Percentiles rank a stretch among this genome's conserved stretches.
Conservation (phyloP, 92 coral and sea anemone genomes). For the Siderastrea siderea region DNA sequence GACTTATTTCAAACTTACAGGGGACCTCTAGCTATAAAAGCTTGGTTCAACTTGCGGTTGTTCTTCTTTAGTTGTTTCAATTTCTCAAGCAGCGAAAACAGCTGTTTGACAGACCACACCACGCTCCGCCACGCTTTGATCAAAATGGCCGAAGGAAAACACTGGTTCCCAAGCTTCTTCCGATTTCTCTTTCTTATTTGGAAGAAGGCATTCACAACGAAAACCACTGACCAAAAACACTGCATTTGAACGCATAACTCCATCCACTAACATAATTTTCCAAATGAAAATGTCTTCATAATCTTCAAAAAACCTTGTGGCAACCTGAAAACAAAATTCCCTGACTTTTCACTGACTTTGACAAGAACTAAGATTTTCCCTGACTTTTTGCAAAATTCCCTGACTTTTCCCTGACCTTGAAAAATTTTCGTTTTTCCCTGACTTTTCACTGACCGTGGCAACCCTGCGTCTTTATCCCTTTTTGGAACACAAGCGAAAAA, state of each 20-base stretch:
- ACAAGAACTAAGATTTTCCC: constrained; percentile 38
- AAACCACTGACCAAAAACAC: constrained; percentile 59
- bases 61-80: constrained; percentile 22
- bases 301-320: constrained; percentile 53
- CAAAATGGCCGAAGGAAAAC: constrained; percentile 70
- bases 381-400: constrained; percentile 28
- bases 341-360: constrained; percentile 60
- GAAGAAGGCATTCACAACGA: constrained; percentile 70
- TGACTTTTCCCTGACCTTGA: constrained; percentile 48
- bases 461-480: too few species aligned
- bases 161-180: constrained; percentile 65
- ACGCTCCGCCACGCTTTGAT: constrained; percentile 53
- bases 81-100: constrained; percentile 28
- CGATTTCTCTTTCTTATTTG: constrained; percentile 71
- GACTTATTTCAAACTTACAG: constrained; percentile 56
- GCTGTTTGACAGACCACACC: constrained; percentile 51
- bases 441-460: constrained; percentile 12
- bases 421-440: constrained; percentile 21
- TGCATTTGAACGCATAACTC: constrained; percentile 55
- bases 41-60: constrained; percentile 35
- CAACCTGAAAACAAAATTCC: constrained; percentile 57
- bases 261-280: constrained; percentile 64
- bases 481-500: too few species aligned
- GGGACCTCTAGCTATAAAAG: constrained; percentile 54
- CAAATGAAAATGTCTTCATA: constrained; percentile 59